Conservation (phyloP, 1,140 invertebrate genomes). For the Oncopodura yosiiana region DNA sequence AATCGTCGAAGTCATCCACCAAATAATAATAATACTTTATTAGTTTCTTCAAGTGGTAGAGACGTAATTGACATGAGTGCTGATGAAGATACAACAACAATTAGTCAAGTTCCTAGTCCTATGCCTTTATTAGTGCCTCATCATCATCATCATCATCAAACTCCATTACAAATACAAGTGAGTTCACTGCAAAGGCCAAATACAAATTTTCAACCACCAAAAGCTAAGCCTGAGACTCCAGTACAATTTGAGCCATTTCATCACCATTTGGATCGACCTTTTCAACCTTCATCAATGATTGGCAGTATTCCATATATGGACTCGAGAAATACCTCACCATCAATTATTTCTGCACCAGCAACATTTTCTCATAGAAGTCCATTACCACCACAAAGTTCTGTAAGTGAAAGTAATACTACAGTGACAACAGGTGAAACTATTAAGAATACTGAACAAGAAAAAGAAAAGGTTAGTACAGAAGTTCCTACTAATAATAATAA, state of each 20-base stretch:
- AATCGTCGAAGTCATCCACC: too few species aligned
- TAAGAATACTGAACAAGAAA: conserved; percentile 3
- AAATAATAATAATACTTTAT: background rate
- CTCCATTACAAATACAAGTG: conserved; percentile 16
- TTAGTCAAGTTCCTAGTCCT: too few species aligned
- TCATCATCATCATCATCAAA: background rate
- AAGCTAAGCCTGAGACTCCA: conserved; percentile 6
- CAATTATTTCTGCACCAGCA: conserved; percentile 20
- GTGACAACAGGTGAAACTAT: background rate
- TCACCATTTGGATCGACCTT: conserved; percentile 25
- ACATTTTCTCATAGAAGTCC: conserved; percentile 5
- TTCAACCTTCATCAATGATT: conserved; percentile 14
- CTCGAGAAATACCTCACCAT: conserved; percentile 28
- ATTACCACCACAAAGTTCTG: conserved; percentile 3
- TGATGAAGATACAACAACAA: too few species aligned
- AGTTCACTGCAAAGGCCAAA: conserved; percentile 23
- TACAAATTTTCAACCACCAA: conserved; percentile 11
- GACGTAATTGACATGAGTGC: too few species aligned
- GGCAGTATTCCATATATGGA: conserved; percentile 33
- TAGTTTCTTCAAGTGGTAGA: background rate
- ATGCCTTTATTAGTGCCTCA: background rate
- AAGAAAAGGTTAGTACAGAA: background rate
- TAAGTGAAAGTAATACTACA: background rate
- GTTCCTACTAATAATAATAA: background rate
- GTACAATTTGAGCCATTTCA: conserved; percentile 19